Evolutionary conservation across 2,888 invertebrate genomes (phyloP), one percentile per base, ranked within the genome.

Genomic region (Camponotus fellah): DNA sequence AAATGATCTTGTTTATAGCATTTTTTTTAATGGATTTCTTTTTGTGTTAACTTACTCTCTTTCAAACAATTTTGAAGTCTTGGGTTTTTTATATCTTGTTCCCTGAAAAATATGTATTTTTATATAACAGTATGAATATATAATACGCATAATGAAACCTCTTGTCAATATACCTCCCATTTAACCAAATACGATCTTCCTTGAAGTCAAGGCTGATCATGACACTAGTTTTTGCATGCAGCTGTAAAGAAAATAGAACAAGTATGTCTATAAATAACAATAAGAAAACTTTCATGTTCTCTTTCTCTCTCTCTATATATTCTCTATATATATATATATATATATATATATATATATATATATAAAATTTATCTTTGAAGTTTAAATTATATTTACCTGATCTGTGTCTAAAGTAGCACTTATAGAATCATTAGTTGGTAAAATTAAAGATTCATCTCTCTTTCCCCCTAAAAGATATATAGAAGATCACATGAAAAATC

Each of bases 371-470:
- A 12, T 17, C 26, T 66, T 76, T 32, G 56, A 46, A 69, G 9
- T 76, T 40, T 43, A 43, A 40, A 85, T 69, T 85, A 94, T 85
- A 94, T 93, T 95, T 95, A 97, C 97, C 95, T 97, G 97, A 92
- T 97, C 97, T 12, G 97, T 97, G 93, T 97, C 97, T 66, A 99
- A 96, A 75, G 99, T 99, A 88, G 97, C 97, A 96, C 99, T 99
- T 85, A 99, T 96, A 12, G 99, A 99, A 95, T 99, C 99, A 95
- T 99, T 99, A 90, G 99, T 95, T 56, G 99, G 99, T 90, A 99
- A 95, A 95, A 99, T 99, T 89, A 99, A 96, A 77, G 97, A 96
- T 95, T 99, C 99, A 95, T 99, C 97, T 91, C 98, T 96, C 95
- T 99, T 99, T 21, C 99, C 99, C 99, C 98, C 98, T 98, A 91